These are phyloP conservation scores for Plectrocnemia conspersa DNA, from an alignment of 1,140 invertebrate genomes.

Conservation along the genomic window DNA sequence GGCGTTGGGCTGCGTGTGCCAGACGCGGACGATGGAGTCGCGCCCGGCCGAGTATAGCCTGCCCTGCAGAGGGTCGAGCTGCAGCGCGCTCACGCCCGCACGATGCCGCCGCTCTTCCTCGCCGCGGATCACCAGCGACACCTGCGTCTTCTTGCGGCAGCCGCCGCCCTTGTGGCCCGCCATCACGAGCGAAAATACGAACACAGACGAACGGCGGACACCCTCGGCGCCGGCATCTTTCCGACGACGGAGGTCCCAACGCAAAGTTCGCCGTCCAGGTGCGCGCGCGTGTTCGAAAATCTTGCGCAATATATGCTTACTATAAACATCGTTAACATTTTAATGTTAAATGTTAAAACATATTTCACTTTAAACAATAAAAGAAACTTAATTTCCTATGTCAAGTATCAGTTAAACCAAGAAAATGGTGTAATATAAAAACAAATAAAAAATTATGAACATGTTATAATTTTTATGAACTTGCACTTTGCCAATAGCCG, in stretches of 20 bases:
- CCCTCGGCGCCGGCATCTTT: too few relatives aligned
- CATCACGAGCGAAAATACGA: conserved; percentile 14
- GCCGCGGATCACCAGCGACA: conserved; percentile 97
- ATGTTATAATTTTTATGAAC: too few relatives aligned
- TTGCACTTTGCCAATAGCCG: too few relatives aligned
- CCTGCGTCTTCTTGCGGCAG: conserved; percentile 60
- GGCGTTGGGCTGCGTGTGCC: conserved; percentile 65
- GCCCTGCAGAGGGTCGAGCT: conserved; percentile 82
- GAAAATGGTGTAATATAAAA: too few relatives aligned
- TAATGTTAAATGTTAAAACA: too few relatives aligned
- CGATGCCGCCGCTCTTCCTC: conserved; percentile 90
- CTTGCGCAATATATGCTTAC: too few relatives aligned
- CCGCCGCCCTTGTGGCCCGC: conserved; percentile 30
- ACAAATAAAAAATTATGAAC: too few relatives aligned
- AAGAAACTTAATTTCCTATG: too few relatives aligned
- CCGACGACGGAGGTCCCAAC: neutral
- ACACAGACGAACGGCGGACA: neutral
- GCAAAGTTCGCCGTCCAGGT: neutral
- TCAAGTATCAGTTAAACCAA: too few relatives aligned
- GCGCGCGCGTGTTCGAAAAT: neutral
- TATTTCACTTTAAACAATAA: too few relatives aligned
- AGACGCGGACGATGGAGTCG: conserved; percentile 97
- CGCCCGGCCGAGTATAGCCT: conserved; percentile 95
- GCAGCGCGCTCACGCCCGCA: conserved; percentile 93
- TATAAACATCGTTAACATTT: too few relatives aligned